Percentiles rank a stretch among this genome's conserved stretches.
Evolutionary conservation across 2,888 invertebrate genomes (phyloP).

Genomic region (Spilosoma lubricipeda): DNA sequence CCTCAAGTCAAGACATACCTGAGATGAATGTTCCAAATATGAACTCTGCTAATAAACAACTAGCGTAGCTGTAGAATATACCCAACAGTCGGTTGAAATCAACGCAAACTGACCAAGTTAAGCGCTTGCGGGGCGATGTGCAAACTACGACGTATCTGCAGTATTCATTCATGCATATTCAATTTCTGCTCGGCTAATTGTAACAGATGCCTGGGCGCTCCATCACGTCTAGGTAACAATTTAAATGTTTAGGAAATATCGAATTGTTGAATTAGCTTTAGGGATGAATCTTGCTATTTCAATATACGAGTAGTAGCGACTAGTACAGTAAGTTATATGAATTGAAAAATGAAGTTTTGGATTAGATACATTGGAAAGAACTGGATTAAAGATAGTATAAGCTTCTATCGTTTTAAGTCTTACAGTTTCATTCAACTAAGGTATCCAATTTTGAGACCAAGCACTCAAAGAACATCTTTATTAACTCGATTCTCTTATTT

Average conservation of each 20-base stretch:
- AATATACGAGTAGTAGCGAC: too few species aligned
- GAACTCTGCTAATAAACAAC: too few species aligned
- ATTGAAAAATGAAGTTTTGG: too few species aligned
- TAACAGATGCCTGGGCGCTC: background rate
- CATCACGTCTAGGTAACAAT: slow-evolving; percentile 6
- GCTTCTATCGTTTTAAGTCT: background rate
- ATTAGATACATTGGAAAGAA: background rate
- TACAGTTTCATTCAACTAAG: background rate
- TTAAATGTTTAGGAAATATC: background rate
- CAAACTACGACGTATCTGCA: slow-evolving; percentile 14
- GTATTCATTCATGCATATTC: slow-evolving; percentile 25
- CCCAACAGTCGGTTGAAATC: background rate
- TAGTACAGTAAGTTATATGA: too few species aligned
- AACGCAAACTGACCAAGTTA: slow-evolving; percentile 5
- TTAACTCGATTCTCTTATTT: background rate
- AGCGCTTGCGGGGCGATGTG: slow-evolving; percentile 16
- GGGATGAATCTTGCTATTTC: background rate
- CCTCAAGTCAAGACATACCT: too few species aligned
- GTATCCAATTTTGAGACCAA: background rate
- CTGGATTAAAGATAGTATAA: background rate
- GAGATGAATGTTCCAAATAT: too few species aligned
- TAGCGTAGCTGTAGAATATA: background rate
- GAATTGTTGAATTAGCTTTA: background rate
- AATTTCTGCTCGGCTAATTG: slow-evolving; percentile 12
- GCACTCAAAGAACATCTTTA: background rate